Evolutionary conservation across 2,888 invertebrate species (phyloP), one percentile per base, ranked within the genome.

Genomic region (Cataglyphis altisquamis): DNA sequence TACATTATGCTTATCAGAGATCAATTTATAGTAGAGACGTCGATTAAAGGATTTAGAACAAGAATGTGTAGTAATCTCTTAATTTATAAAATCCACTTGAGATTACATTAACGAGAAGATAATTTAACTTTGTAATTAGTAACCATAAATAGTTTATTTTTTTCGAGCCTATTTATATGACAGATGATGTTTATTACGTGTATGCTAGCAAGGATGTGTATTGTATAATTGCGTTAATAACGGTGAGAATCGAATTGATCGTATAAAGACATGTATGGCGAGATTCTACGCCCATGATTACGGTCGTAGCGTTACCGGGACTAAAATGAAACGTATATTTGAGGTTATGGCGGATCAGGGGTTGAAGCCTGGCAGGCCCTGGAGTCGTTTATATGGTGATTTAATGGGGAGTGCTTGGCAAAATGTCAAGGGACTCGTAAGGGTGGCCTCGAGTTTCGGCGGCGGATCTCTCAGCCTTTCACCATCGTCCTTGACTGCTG

Each of bases 371-470:
- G 88, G 87, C 83, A 84, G 90, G 89, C 89, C 89, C 90, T 87
- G 88, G 89, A 92, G 92, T 93, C 93, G 93, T 93, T 93, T 93
- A 93, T 93, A 93, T 93, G 93, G 93, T 93, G 93, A 93, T 93
- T 93, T 92, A 87, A 92, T 91, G 92, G 92, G 91, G 91, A 52
- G 90, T 90, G 92, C 91, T 93, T 93, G 92, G 93, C 92, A 92
- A 91, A 93, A 93, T 92, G 92, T 93, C 93, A 92, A 93, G 93
- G 93, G 93, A 92, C 90, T 92, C 91, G 92, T 91, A 92, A 91
- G 92, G 91, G 89, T 87, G 88, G 85, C 80, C 82, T 80, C 83
- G 88, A 87, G 87, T 87, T 91, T 90, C 86, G 83, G 84, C 81
- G 85, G 84, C 74, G 85, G 82, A 55, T 82, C 82, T 83, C 70